Evolutionary conservation across 2,797 vertebrate species (phyloP).

Genomic region (Sparus aurata): DNA sequence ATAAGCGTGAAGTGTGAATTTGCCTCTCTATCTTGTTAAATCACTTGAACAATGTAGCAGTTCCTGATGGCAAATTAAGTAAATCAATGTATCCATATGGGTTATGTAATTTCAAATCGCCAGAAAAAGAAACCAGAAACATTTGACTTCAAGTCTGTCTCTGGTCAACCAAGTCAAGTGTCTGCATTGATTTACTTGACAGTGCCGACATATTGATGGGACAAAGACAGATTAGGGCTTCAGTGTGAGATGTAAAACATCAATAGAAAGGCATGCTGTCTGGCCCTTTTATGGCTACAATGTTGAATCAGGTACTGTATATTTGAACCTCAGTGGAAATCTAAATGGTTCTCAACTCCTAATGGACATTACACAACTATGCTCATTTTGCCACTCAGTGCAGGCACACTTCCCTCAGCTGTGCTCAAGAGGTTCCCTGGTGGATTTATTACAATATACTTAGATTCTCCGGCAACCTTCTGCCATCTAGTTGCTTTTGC

Average conservation of each 20-base stretch:
- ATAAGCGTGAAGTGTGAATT: no score
- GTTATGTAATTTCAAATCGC: not conserved
- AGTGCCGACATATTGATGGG: not conserved
- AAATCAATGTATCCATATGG: not conserved
- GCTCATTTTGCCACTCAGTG: slow-evolving; percentile 22
- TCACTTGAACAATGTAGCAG: not conserved
- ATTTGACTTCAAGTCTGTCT: not conserved
- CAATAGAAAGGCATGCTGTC: slow-evolving; percentile 10
- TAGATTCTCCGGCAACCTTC: slow-evolving; percentile 3
- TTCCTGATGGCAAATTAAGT: not conserved
- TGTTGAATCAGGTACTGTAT: not conserved
- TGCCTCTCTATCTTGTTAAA: not conserved
- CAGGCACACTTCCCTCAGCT: not conserved
- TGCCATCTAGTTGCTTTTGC: not conserved
- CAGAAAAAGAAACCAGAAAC: slow-evolving; percentile 4
- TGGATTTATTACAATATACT: slow-evolving; percentile 17
- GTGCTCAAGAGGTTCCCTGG: slow-evolving; percentile 4
- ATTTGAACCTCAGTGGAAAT: slow-evolving; percentile 2
- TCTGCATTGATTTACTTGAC: slow-evolving; percentile 13
- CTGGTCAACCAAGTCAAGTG: slow-evolving; percentile 2
- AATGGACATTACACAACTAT: slow-evolving; percentile 19
- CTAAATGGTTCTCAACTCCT: slow-evolving; percentile 29
- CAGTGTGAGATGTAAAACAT: slow-evolving; percentile 5
- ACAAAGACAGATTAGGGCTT: slow-evolving; percentile 23
- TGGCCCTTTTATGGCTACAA: not conserved